phyloP scores from a whole-genome alignment of 53 echinoderm and acorn worm species.

The Astropecten irregularis region DNA sequence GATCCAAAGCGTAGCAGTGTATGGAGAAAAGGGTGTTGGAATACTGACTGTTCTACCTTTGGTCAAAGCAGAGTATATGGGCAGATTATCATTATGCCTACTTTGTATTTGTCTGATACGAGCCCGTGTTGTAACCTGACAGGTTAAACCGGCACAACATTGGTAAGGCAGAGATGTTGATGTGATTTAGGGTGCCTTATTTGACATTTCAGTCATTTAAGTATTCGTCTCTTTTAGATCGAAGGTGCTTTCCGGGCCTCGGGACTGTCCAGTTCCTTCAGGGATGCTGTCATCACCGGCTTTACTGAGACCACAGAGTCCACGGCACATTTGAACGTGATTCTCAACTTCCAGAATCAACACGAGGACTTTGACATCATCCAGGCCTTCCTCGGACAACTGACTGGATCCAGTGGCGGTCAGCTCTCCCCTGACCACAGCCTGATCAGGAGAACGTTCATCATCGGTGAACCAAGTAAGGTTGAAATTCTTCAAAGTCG shows the following conservation, averaged over 20 bases:
- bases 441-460: slow-evolving; percentile 42
- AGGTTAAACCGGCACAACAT: too few species aligned
- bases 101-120: too few species aligned
- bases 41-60: too few species aligned
- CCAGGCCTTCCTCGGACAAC: background rate
- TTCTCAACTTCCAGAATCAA: background rate
- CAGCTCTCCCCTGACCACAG: slow-evolving; percentile 33
- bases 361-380: background rate
- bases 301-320: background rate
- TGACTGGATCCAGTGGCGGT: slow-evolving; percentile 50
- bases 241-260: background rate
- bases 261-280: background rate
- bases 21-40: too few species aligned
- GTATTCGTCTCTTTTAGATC: background rate
- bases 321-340: background rate
- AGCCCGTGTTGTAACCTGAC: too few species aligned
- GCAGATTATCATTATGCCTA: too few species aligned
- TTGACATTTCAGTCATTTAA: too few species aligned
- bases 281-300: background rate
- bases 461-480: slow-evolving; percentile 66
- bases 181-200: too few species aligned
- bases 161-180: too few species aligned
- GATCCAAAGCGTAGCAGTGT: too few species aligned
- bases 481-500: background rate
- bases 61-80: too few species aligned